Evolutionary conservation across 2,797 vertebrate genomes (phyloP).

Genomic region (Ispidina lecontei): DNA sequence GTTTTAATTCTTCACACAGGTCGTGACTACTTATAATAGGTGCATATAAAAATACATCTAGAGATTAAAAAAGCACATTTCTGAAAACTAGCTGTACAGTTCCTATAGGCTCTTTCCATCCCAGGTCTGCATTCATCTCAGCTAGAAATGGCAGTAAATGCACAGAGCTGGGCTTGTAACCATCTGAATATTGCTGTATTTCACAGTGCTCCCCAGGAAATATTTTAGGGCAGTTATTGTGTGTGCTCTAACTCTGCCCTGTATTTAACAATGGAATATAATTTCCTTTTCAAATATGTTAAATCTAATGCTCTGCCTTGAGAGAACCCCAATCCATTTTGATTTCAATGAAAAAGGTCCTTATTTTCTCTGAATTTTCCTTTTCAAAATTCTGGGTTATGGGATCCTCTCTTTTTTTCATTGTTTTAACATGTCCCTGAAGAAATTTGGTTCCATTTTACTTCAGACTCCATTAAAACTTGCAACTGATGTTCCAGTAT

Average conservation of each 20-base stretch:
- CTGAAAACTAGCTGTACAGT: background rate
- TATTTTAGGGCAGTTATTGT: background rate
- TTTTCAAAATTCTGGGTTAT: background rate
- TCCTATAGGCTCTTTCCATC: background rate
- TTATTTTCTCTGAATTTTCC: background rate
- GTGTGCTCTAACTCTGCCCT: background rate
- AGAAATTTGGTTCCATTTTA: background rate
- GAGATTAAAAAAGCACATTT: background rate
- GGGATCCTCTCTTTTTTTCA: background rate
- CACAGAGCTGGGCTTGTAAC: background rate
- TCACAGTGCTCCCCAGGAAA: background rate
- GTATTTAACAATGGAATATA: background rate
- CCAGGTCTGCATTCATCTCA: background rate
- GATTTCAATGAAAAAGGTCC: background rate
- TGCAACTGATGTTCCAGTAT: background rate
- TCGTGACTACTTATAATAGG: background rate
- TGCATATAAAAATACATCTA: background rate
- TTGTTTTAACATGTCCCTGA: background rate
- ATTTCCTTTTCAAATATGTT: background rate
- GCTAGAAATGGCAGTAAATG: background rate
- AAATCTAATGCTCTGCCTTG: background rate
- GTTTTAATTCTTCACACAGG: constrained; percentile 3
- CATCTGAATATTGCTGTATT: background rate
- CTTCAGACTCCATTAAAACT: background rate
- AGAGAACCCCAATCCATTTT: background rate